Base-by-base conservation (phyloP, 1,140 invertebrate genomes). In the Saccostrea cuccullata region DNA sequence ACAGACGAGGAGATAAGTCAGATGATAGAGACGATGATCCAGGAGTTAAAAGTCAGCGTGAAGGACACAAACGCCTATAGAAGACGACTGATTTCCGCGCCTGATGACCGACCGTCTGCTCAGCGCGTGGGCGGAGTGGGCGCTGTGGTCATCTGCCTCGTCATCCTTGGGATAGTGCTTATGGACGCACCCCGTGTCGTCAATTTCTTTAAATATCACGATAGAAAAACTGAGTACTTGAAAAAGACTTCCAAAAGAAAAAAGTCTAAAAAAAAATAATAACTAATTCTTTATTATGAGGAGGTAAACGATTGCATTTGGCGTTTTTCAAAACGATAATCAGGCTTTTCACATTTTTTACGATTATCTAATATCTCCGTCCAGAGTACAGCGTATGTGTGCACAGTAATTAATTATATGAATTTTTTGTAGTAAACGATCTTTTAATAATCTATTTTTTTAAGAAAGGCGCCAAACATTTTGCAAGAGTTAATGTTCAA, bases 71-170 rank as follows among this genome's bases (percentile, higher is more conserved):
- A 88, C 8, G 77, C 87, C 13, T 89, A 88, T 55, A 88, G 82
- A 55, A 85, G 89, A 56, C 85, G 83, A 73, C 36, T 88, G 40
- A 87, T 60, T 15, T 89, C 87, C 58, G 88, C 86, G 12, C 87
- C 89, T 2, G 89, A 90, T 55, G 47, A 90, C 23, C 36, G 89
- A 23, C 84, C 85, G 17, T 89, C 87, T 30, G 89, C 89, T 36
- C 60, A 90, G 67, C 85, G 85, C 8, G 86, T 88, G 15, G 89
- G 89, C 8, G 87, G 88, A n/a, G 86, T 90, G 20, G 89, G 89
- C 0, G 86, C 85, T 17, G 82, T 85, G 64, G 87, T 89, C 30
- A 56, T 89, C 23, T 67, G 70, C 12, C 26, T 73, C 8, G 70
- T 73, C 1, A 73, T 73, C 36, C 26, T 73, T 3, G 70, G 70